Percentiles rank a stretch among this genome's conserved stretches.
phyloP scores from a whole-genome alignment of 23 tunicate species.

The Pegea sp. region DNA sequence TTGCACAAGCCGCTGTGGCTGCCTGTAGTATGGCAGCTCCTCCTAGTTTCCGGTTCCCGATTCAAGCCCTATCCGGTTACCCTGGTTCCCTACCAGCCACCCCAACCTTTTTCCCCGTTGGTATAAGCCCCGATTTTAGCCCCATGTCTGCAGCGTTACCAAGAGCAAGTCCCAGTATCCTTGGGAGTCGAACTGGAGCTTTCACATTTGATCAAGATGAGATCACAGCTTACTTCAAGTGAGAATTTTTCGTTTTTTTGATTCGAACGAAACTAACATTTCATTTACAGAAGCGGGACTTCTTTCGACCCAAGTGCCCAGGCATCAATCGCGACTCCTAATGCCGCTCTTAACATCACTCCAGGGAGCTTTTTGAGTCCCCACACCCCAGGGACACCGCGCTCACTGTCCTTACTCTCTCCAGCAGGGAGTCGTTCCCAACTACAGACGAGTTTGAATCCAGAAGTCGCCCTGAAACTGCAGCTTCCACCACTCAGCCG shows the following conservation, averaged over 20 bases:
- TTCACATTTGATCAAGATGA: slow-evolving; percentile 84
- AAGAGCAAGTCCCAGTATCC: slow-evolving; percentile 71
- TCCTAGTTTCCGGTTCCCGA: slow-evolving; percentile 45
- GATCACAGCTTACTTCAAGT: slow-evolving; percentile 89
- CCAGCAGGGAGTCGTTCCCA: slow-evolving; percentile 55
- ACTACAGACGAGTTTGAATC: slow-evolving; percentile 1
- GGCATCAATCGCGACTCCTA: slow-evolving; percentile 1
- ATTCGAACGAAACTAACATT: no score
- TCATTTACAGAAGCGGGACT: no score
- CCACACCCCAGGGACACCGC: slow-evolving; percentile 65
- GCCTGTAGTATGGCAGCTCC: slow-evolving; percentile 24
- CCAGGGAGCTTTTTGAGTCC: slow-evolving; percentile 45
- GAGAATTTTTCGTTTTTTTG: no score
- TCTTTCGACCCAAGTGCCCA: no score
- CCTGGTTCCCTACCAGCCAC: slow-evolving; percentile 97
- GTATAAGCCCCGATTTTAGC: slow-evolving; percentile 77
- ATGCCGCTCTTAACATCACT: slow-evolving; percentile 5
- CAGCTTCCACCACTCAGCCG: slow-evolving; percentile 71
- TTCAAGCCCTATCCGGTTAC: slow-evolving; percentile 21
- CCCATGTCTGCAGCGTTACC: slow-evolving; percentile 67
- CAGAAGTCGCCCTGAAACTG: slow-evolving; percentile 15
- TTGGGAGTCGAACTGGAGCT: slow-evolving; percentile 15
- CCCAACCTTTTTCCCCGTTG: slow-evolving; percentile 63
- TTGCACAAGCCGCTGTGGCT: neutral
- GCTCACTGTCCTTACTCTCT: slow-evolving; percentile 58